Conservation (phyloP, 2,888 invertebrate species). For the Dichetophora obliterata region DNA sequence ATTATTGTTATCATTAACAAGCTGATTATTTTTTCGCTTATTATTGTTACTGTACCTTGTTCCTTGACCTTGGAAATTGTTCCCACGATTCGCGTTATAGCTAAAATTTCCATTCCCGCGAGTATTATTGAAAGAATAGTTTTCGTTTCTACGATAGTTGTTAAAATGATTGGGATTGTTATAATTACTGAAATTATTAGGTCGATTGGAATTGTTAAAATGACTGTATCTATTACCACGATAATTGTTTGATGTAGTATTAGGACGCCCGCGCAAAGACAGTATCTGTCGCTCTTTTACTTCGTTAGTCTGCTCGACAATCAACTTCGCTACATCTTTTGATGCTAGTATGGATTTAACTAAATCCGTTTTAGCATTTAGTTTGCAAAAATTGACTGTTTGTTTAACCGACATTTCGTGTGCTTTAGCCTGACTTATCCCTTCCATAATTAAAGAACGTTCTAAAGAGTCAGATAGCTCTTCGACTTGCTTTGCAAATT, state of each 20-base stretch:
- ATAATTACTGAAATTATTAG: no score
- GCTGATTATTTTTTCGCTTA: no score
- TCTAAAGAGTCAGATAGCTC: background rate
- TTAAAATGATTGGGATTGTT: no score
- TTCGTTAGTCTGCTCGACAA: background rate
- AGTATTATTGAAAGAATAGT: background rate
- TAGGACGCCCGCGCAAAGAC: background rate
- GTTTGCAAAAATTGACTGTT: background rate
- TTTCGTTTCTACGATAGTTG: background rate
- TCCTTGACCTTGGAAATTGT: no score
- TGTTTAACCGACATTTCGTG: constrained; percentile 1
- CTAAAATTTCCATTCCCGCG: background rate
- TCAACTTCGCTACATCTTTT: constrained; percentile 10
- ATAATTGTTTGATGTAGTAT: background rate
- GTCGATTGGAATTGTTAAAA: background rate
- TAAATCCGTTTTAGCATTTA: background rate
- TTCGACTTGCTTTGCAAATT: constrained; percentile 1
- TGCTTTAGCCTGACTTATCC: background rate
- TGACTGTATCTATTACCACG: background rate
- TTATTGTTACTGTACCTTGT: no score
- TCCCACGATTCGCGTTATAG: no score
- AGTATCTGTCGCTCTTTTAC: background rate
- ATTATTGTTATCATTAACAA: background rate
- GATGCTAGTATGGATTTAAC: background rate
- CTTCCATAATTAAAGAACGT: background rate